These are phyloP conservation scores for Silurus aristotelis DNA, from an alignment of 2,797 vertebrate species.

Conservation along the genomic window DNA sequence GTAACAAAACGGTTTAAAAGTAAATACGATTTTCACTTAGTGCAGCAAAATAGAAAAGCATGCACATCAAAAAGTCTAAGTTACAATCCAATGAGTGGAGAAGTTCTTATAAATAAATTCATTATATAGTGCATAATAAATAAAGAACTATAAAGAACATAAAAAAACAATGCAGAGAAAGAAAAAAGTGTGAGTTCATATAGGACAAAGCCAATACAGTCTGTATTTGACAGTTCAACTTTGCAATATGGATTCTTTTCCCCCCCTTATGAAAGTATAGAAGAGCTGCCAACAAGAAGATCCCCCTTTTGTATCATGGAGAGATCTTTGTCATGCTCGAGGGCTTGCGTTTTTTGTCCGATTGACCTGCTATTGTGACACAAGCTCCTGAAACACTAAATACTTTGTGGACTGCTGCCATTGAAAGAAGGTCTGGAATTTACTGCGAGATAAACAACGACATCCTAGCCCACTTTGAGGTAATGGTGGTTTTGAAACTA, in stretches of 20 bases:
- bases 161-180: not conserved
- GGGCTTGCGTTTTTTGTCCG: not conserved
- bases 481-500: slow-evolving; percentile 60
- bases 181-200: not conserved
- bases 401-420: slow-evolving; percentile 1
- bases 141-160: not conserved
- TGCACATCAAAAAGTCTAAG: slow-evolving; percentile 56
- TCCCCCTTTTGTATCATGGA: slow-evolving; percentile 56
- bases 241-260: slow-evolving; percentile 40
- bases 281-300: slow-evolving; percentile 71
- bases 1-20: slow-evolving; percentile 30
- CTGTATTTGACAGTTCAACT: slow-evolving; percentile 20
- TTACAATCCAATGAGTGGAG: not conserved
- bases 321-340: not conserved
- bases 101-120: not conserved
- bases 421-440: not conserved
- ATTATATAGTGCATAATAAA: not conserved
- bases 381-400: slow-evolving; percentile 13
- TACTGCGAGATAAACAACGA: not conserved
- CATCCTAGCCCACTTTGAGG: slow-evolving; percentile 39
- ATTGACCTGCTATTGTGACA: slow-evolving; percentile 10
- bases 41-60: slow-evolving; percentile 60
- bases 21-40: slow-evolving; percentile 65
- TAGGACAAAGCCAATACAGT: not conserved
- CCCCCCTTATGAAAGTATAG: slow-evolving; percentile 27